These are phyloP conservation scores for Drosophila setifemur DNA, from an alignment of 1,140 invertebrate genomes.

Conservation along the genomic window DNA sequence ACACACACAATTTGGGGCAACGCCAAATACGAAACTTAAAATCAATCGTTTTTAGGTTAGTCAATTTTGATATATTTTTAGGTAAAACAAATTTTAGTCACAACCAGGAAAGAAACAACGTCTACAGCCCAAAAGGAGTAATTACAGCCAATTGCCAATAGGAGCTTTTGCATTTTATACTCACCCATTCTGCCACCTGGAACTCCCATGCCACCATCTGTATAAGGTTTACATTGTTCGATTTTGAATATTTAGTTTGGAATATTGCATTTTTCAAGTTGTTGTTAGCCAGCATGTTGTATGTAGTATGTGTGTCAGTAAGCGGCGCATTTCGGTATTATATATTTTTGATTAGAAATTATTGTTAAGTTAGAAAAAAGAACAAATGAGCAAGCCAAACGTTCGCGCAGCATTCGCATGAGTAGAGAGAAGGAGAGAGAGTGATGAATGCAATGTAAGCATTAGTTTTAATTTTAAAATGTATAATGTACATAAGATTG, in stretches of 20 bases:
- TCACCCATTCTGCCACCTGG: constrained; percentile 82
- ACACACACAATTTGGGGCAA: constrained; percentile 23
- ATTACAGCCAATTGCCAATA: constrained; percentile 29
- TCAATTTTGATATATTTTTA: constrained; percentile 42
- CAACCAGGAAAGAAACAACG: constrained; percentile 18
- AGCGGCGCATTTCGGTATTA: constrained; percentile 47
- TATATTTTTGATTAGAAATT: constrained; percentile 41
- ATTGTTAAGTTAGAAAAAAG: constrained; percentile 43
- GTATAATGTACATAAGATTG: not conserved
- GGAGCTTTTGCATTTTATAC: constrained; percentile 55
- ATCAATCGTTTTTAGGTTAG: constrained; percentile 28
- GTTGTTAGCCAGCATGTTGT: constrained; percentile 40
- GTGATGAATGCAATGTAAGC: constrained; percentile 49
- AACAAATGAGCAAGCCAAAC: constrained; percentile 63
- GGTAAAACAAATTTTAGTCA: constrained; percentile 34
- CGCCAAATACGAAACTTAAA: constrained; percentile 42
- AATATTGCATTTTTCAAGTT: constrained; percentile 32
- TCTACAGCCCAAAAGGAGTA: constrained; percentile 15
- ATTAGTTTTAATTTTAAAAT: constrained; percentile 39
- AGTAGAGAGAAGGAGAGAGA: constrained; percentile 19
- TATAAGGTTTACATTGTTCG: constrained; percentile 64
- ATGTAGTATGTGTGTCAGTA: constrained; percentile 36
- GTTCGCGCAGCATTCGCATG: constrained; percentile 58
- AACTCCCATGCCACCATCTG: constrained; percentile 81
- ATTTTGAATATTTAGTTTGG: constrained; percentile 49